A percentile compares a stretch with the other conserved stretches of the same genome.
Evolutionary conservation across 1,140 invertebrate genomes (phyloP).

Genomic region (Ptiloglossa arizonensis): DNA sequence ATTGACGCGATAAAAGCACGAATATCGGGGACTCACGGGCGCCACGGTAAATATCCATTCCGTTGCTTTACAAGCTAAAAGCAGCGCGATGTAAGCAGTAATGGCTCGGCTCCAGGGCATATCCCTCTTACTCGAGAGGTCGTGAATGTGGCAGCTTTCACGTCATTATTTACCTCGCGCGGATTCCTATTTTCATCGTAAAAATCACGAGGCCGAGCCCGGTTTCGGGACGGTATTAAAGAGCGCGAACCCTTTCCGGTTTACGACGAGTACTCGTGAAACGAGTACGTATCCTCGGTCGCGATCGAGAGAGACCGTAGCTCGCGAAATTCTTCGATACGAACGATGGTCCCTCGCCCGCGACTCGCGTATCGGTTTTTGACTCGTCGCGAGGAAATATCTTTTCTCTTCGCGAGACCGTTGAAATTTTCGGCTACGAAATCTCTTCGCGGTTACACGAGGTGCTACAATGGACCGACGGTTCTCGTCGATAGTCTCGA

Average conservation of each 20-base stretch:
- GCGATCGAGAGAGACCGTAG: not conserved
- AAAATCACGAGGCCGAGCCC: not conserved
- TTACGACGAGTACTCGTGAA: not conserved
- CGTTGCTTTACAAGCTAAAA: constrained; percentile 12
- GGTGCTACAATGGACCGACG: too few species aligned
- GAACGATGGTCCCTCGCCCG: too few species aligned
- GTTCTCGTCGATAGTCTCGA: too few species aligned
- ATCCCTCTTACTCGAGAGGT: not conserved
- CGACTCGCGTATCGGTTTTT: too few species aligned
- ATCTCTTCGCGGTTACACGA: too few species aligned
- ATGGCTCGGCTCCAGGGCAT: constrained; percentile 20
- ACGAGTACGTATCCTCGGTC: not conserved
- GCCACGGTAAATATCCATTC: not conserved
- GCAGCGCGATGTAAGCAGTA: constrained; percentile 1
- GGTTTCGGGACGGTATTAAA: not conserved
- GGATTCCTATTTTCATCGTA: constrained; percentile 7
- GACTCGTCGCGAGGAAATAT: too few species aligned
- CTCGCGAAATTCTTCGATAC: too few species aligned
- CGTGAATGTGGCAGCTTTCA: constrained; percentile 14
- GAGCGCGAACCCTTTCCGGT: not conserved
- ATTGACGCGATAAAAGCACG: constrained; percentile 39
- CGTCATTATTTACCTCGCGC: constrained; percentile 5
- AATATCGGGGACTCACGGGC: constrained; percentile 7
- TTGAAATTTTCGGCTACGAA: too few species aligned
- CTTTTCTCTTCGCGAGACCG: too few species aligned